phyloP scores from a whole-genome alignment of 2,113 vertebrate genomes.

The Phrynosoma platyrhinos region DNA sequence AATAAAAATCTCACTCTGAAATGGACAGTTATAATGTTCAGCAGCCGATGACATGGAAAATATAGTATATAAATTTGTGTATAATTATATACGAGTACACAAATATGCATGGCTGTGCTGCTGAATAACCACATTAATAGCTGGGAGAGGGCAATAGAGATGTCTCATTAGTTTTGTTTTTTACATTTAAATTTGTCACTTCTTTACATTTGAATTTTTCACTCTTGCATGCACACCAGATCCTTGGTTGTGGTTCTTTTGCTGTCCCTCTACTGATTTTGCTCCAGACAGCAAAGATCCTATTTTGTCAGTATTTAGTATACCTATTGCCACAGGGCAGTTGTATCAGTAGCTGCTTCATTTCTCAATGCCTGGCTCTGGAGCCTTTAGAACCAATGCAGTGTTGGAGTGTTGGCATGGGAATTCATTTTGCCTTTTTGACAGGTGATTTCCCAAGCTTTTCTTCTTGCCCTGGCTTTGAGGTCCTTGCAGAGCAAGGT shows the following conservation, averaged over 20 bases:
- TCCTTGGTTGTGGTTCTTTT: background rate
- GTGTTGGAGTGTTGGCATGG: too few species aligned
- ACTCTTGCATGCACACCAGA: background rate
- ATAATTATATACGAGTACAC: slow-evolving; percentile 9
- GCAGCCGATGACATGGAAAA: slow-evolving; percentile 35
- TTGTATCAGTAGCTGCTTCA: too few species aligned
- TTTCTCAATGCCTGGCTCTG: too few species aligned
- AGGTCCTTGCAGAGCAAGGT: too few species aligned
- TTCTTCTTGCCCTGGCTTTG: too few species aligned
- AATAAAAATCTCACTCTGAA: slow-evolving; percentile 7
- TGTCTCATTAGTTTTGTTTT: background rate
- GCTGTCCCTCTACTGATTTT: background rate
- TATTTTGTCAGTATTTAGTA: too few species aligned
- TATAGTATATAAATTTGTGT: background rate
- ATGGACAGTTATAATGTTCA: slow-evolving; percentile 30
- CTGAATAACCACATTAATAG: slow-evolving; percentile 14
- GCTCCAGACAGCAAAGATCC: background rate
- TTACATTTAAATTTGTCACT: background rate
- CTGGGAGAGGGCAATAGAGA: background rate
- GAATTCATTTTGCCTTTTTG: too few species aligned
- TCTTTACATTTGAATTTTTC: background rate
- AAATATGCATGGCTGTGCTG: background rate
- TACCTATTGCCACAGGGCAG: too few species aligned
- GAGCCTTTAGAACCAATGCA: too few species aligned
- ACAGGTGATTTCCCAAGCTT: too few species aligned